Evolutionary conservation across 2,888 invertebrate species (phyloP).

Genomic region (Saturnia pavonia): DNA sequence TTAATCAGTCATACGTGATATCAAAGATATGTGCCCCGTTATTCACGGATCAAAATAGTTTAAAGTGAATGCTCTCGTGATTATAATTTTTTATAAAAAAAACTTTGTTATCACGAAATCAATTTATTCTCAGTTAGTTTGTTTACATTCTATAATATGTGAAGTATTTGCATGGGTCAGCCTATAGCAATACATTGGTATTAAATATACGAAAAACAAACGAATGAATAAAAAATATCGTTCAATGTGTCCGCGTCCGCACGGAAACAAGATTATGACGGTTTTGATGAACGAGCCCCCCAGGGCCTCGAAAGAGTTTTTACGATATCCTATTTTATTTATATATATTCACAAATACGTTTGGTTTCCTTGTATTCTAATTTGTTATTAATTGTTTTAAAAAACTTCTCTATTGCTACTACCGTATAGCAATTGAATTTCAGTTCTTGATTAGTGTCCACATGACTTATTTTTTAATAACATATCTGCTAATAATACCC

Average conservation of each 20-base stretch:
- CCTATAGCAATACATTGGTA: neutral
- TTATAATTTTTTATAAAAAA: too few relatives aligned
- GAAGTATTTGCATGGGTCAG: too few relatives aligned
- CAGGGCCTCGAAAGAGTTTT: conserved; percentile 36
- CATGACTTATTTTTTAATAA: neutral
- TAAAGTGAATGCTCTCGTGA: too few relatives aligned
- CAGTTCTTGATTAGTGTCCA: neutral
- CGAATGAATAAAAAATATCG: conserved; percentile 48
- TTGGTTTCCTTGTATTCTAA: conserved; percentile 12
- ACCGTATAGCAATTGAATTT: neutral
- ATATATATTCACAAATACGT: neutral
- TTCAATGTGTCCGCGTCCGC: conserved; percentile 55
- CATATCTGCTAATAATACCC: neutral
- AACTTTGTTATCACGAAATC: too few relatives aligned
- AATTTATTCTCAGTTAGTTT: too few relatives aligned
- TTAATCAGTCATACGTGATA: too few relatives aligned
- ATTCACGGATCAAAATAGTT: too few relatives aligned
- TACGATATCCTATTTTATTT: conserved; percentile 9
- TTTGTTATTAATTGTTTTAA: conserved; percentile 11
- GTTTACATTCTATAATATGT: too few relatives aligned
- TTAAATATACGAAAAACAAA: conserved; percentile 6
- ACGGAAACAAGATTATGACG: conserved; percentile 61
- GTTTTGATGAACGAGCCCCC: conserved; percentile 62
- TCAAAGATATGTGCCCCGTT: too few relatives aligned
- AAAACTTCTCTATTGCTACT: neutral